Evolutionary conservation across 2,113 vertebrate genomes (phyloP).

Genomic region (Lichenostomus cassidix): DNA sequence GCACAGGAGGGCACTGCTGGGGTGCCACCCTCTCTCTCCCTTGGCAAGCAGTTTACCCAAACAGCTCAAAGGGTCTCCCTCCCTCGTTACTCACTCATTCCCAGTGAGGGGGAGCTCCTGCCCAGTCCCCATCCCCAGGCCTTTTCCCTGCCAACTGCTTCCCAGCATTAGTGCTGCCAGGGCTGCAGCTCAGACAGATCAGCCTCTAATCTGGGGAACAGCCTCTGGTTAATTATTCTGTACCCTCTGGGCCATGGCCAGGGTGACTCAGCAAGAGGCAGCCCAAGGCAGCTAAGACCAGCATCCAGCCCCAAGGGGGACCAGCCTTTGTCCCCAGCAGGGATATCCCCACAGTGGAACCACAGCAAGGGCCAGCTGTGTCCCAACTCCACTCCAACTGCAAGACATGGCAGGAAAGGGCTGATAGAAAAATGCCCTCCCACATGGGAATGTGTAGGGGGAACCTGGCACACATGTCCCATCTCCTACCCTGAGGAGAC

Average conservation of each 20-base stretch:
- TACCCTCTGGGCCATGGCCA: constrained; percentile 36
- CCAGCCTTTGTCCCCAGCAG: background rate
- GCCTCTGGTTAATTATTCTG: constrained; percentile 7
- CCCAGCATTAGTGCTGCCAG: constrained; percentile 1
- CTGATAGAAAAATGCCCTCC: background rate
- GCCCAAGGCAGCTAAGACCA: background rate
- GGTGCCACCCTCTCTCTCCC: background rate
- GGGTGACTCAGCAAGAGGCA: constrained; percentile 51
- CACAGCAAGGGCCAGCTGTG: background rate
- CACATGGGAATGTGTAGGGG: rapidly evolving
- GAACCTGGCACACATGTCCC: background rate
- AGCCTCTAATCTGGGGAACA: constrained; percentile 40
- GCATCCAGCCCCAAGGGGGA: background rate
- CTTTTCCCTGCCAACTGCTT: constrained; percentile 1
- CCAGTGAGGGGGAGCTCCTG: background rate
- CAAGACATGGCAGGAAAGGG: background rate
- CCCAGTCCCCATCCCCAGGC: background rate
- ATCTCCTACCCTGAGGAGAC: rapidly evolving
- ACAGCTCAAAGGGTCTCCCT: background rate
- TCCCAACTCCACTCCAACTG: background rate
- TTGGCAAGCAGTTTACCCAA: background rate
- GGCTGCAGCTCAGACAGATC: constrained; percentile 26
- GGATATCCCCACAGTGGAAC: background rate
- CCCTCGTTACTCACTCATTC: background rate
- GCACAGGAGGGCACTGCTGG: background rate